A percentile compares a stretch with the other conserved stretches of the same genome.
These are phyloP conservation scores for Ceriagrion tenellum DNA, from an alignment of 2,888 invertebrate species.

Conservation along the genomic window DNA sequence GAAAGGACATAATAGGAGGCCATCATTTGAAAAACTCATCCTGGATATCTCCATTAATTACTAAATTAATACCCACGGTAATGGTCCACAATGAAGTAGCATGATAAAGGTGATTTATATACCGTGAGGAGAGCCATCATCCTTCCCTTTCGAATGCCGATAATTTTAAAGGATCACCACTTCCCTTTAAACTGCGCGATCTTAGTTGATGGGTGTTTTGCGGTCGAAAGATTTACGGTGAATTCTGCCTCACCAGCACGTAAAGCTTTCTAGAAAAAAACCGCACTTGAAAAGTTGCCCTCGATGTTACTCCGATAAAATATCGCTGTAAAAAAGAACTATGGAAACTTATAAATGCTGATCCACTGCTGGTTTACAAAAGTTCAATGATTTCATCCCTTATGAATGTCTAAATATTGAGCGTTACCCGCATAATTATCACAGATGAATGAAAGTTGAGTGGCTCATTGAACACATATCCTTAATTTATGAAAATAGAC, in stretches of 20 bases:
- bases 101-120: conserved; percentile 16
- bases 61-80: background rate
- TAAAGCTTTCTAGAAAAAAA: background rate
- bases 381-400: too few relatives aligned
- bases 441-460: too few relatives aligned
- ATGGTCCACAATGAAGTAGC: background rate
- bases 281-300: background rate
- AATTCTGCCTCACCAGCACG: background rate
- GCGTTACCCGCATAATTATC: too few relatives aligned
- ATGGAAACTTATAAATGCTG: too few relatives aligned
- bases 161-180: conserved; percentile 7
- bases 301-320: background rate
- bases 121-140: background rate
- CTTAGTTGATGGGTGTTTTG: background rate
- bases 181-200: background rate
- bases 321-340: background rate
- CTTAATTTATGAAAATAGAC: too few relatives aligned
- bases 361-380: too few relatives aligned
- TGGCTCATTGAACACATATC: too few relatives aligned
- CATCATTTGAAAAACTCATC: background rate
- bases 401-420: too few relatives aligned
- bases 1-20: background rate
- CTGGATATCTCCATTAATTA: background rate
- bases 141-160: background rate
- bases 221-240: background rate